A percentile compares a stretch with the other conserved stretches of the same genome.
These are phyloP conservation scores for Catagonus wagneri DNA, from an alignment of 2,113 vertebrate species.

Conservation along the genomic window DNA sequence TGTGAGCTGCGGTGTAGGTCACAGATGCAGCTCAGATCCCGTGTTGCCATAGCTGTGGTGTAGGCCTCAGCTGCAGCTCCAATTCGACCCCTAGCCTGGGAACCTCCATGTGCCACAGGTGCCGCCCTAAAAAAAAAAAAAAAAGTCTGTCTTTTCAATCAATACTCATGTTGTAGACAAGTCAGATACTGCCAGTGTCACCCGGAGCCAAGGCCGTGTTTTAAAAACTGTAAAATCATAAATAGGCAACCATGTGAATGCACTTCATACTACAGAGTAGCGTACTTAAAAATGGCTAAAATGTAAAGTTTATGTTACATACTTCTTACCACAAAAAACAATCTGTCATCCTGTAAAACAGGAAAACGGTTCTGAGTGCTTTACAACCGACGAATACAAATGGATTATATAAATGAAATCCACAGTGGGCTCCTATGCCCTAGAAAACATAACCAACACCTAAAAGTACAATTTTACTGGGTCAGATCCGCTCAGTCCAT, in stretches of 20 bases:
- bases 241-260: not conserved
- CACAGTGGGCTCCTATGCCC: not conserved
- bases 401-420: conserved; percentile 11
- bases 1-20: no score
- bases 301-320: not conserved
- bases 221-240: not conserved
- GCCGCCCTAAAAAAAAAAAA: no score
- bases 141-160: not conserved
- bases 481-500: not conserved
- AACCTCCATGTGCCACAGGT: no score
- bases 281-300: not conserved
- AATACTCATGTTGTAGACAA: not conserved
- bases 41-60: no score
- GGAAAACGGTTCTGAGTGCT: conserved; percentile 25
- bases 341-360: not conserved
- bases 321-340: conserved; percentile 35
- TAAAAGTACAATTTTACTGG: conserved; percentile 17
- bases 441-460: not conserved
- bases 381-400: conserved; percentile 65
- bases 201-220: not conserved
- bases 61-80: no score
- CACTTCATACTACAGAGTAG: not conserved
- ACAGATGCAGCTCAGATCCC: no score
- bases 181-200: not conserved
- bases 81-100: no score